Base-by-base conservation (phyloP, 2,797 vertebrate genomes). In the Micropoecilia bifurca region DNA sequence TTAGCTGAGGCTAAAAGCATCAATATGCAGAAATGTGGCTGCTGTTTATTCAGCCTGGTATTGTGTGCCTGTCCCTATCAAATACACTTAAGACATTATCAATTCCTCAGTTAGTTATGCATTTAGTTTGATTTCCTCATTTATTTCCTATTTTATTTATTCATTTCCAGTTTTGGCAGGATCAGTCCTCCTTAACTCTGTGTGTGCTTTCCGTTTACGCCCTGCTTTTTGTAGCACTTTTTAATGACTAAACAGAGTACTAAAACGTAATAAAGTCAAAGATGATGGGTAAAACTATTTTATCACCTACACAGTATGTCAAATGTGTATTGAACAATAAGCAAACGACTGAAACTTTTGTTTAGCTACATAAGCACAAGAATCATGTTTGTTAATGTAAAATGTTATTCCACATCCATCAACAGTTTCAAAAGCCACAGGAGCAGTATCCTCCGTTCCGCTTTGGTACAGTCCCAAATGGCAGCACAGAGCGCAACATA, bases 401-500 rank as follows among this genome's bases (percentile, higher is more conserved):
- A 50, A 43, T 71, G 61, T 71, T 39, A 0, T 71, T 81, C 53
- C 53, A 0, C 25, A 39, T 72, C 61, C 80, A 71, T 76, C 22
- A 0, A 73, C 95, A 99, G 98, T 99, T 99, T 83, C 98, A 99
- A 94, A 96, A 96, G 93, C 98, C 98, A 0, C 98, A 99, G 85
- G 98, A 99, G 91, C 98, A 99, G 92, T 99, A 99, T 80, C 98
- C 98, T 0, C 98, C 98, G 0, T 99, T 99, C 90, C 97, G 98
- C 89, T 99, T 99, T 3, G 98, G 98, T 83, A 99, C 98, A 0
- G 98, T 99, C 83, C 98, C 98, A 91, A 99, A 99, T 0, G 98
- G 98, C 89, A 99, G 98, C 96, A 99, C 98, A 0, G 98, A 99
- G 92, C 95, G 98, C 66, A 99, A 99, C 91, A 99, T 99, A 89